phyloP scores from a whole-genome alignment of 1,140 invertebrate genomes.

The Drosophila neocordata region DNA sequence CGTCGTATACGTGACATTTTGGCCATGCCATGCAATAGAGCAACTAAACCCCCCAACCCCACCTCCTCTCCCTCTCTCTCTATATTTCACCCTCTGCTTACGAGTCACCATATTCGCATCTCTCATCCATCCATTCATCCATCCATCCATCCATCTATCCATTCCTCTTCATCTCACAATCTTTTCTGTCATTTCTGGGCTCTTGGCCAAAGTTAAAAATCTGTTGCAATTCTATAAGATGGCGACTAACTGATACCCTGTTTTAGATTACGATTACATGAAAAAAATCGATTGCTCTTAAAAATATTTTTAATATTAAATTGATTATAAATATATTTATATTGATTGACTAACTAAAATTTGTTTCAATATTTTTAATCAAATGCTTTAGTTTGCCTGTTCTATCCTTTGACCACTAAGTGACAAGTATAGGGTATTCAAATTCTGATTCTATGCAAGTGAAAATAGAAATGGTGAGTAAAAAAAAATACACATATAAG shows the following conservation, averaged over 20 bases:
- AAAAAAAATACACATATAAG: conserved; percentile 28
- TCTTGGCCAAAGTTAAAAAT: conserved; percentile 43
- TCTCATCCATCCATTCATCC: neutral
- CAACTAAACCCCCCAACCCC: neutral
- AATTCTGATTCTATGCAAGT: conserved; percentile 31
- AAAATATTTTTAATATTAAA: too few species aligned
- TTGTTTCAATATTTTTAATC: too few species aligned
- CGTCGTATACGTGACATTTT: conserved; percentile 79
- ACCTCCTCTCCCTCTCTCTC: too few species aligned
- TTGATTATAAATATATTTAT: too few species aligned
- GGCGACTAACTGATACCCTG: neutral
- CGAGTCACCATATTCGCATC: conserved; percentile 21
- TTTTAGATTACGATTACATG: too few species aligned
- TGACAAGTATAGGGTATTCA: neutral
- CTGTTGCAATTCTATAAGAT: neutral
- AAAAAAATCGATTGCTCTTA: too few species aligned
- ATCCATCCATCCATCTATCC: neutral
- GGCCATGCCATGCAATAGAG: conserved; percentile 53
- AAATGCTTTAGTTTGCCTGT: neutral
- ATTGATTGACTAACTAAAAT: too few species aligned
- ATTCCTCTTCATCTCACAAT: neutral
- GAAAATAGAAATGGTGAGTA: conserved; percentile 52
- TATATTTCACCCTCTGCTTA: too few species aligned
- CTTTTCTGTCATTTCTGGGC: conserved; percentile 42
- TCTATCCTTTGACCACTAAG: neutral